These are phyloP conservation scores for Hylyphantes graminicola DNA, from an alignment of 1,140 invertebrate genomes.

Conservation along the genomic window DNA sequence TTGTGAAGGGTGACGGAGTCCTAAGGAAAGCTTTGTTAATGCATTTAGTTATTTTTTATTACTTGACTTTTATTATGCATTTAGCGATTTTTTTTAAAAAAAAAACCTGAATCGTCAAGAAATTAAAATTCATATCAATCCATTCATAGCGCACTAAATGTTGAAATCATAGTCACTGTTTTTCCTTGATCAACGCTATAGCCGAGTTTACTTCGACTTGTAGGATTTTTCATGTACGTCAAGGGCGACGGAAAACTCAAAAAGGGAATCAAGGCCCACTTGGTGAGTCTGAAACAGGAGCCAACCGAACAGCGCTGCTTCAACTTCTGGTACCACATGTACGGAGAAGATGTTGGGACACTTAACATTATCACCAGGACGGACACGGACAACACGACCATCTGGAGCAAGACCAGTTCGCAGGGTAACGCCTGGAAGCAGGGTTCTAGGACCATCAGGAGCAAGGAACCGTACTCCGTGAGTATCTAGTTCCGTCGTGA, in stretches of 20 bases:
- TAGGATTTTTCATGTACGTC: slow-evolving; percentile 53
- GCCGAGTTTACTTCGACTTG: neutral
- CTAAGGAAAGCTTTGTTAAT: too few relatives aligned
- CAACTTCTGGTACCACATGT: slow-evolving; percentile 64
- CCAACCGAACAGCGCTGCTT: slow-evolving; percentile 44
- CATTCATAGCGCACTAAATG: too few relatives aligned
- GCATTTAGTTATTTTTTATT: too few relatives aligned
- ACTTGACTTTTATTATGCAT: too few relatives aligned
- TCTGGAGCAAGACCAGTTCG: slow-evolving; percentile 52
- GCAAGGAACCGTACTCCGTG: slow-evolving; percentile 17
- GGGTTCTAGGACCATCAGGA: slow-evolving; percentile 20
- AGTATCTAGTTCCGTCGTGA: neutral
- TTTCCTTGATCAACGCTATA: neutral
- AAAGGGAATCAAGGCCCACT: slow-evolving; percentile 37
- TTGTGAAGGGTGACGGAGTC: too few relatives aligned
- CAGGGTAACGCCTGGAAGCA: slow-evolving; percentile 55
- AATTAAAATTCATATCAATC: too few relatives aligned
- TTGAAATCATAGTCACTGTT: too few relatives aligned
- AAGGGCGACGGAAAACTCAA: neutral
- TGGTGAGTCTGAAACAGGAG: slow-evolving; percentile 36
- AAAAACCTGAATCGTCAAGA: neutral
- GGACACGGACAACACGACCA: slow-evolving; percentile 9
- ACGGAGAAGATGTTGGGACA: slow-evolving; percentile 61
- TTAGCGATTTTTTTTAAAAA: too few relatives aligned
- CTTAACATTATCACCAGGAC: slow-evolving; percentile 54